Percentiles rank a stretch among this genome's conserved stretches.
phyloP scores from a whole-genome alignment of 2,888 invertebrate genomes.

The Ctenicera cuprea region DNA sequence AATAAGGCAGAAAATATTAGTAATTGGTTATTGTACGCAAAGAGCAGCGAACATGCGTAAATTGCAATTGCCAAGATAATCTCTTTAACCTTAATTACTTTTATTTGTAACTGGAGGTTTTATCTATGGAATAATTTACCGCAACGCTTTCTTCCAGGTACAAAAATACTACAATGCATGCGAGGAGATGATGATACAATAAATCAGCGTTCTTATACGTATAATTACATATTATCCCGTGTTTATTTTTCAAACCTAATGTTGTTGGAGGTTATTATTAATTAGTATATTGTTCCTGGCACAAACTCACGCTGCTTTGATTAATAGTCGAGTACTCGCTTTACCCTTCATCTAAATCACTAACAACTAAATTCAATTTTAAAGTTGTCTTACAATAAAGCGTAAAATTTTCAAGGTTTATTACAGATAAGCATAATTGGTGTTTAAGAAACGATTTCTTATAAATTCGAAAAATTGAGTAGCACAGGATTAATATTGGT shows the following conservation, averaged over 20 bases:
- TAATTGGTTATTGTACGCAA: conserved; percentile 49
- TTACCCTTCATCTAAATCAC: conserved; percentile 49
- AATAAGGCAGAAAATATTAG: conserved; percentile 48
- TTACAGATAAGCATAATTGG: too few species aligned
- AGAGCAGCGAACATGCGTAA: conserved; percentile 44
- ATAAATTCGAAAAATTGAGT: too few species aligned
- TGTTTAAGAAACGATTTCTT: too few species aligned
- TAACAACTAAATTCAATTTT: conserved; percentile 43
- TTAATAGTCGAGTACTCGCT: conserved; percentile 43
- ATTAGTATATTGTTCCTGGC: conserved; percentile 50
- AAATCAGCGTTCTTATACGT: conserved; percentile 53
- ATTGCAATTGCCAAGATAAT: conserved; percentile 40
- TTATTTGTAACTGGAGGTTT: conserved; percentile 41
- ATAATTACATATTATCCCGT: conserved; percentile 47
- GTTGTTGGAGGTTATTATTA: conserved; percentile 53
- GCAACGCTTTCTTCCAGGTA: conserved; percentile 12
- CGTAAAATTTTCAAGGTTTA: conserved; percentile 13
- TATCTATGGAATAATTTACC: conserved; percentile 25
- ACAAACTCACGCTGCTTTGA: conserved; percentile 61
- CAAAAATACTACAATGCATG: conserved; percentile 22
- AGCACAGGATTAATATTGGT: too few species aligned
- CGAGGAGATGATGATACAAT: conserved; percentile 43
- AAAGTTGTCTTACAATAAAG: conserved; percentile 40
- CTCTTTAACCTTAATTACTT: conserved; percentile 49
- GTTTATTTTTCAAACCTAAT: conserved; percentile 57